Percentiles rank a stretch among this genome's conserved stretches.
Conservation (phyloP, 2,888 invertebrate species). For the Gastrophysa polygoni region DNA sequence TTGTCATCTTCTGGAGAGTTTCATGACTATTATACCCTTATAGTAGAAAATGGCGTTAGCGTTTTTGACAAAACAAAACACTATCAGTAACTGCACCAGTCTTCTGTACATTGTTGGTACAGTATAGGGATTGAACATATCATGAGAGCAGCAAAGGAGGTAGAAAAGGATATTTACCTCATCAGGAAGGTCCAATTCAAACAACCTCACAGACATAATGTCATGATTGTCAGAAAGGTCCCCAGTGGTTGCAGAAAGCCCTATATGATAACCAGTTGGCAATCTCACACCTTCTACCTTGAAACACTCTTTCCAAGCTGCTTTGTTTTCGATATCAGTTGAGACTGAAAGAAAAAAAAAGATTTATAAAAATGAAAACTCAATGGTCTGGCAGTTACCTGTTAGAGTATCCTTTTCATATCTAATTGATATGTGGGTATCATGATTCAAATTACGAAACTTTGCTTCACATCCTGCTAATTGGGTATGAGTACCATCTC, state of each 20-base stretch:
- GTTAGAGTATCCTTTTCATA: conserved; percentile 91
- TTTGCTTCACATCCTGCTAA: conserved; percentile 96
- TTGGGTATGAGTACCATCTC: conserved; percentile 98
- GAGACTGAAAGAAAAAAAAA: conserved; percentile 67
- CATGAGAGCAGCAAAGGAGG: too few species aligned
- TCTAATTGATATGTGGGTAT: conserved; percentile 87
- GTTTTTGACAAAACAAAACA: too few species aligned
- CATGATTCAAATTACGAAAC: conserved; percentile 88
- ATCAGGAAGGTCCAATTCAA: conserved; percentile 83
- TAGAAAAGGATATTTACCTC: too few species aligned
- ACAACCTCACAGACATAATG: conserved; percentile 88
- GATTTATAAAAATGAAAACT: background rate
- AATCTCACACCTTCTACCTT: conserved; percentile 85
- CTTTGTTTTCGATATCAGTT: conserved; percentile 89
- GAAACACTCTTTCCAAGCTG: conserved; percentile 94
- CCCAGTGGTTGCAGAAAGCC: conserved; percentile 94
- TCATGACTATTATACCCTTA: too few species aligned
- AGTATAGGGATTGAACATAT: too few species aligned
- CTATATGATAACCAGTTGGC: conserved; percentile 95
- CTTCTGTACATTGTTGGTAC: too few species aligned
- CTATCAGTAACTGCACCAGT: too few species aligned
- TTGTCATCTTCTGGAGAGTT: too few species aligned
- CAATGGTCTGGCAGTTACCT: background rate
- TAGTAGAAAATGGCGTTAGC: too few species aligned
- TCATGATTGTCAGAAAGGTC: conserved; percentile 98